Base-by-base conservation (phyloP, 2,888 invertebrate genomes). In the Alsophila aescularia region DNA sequence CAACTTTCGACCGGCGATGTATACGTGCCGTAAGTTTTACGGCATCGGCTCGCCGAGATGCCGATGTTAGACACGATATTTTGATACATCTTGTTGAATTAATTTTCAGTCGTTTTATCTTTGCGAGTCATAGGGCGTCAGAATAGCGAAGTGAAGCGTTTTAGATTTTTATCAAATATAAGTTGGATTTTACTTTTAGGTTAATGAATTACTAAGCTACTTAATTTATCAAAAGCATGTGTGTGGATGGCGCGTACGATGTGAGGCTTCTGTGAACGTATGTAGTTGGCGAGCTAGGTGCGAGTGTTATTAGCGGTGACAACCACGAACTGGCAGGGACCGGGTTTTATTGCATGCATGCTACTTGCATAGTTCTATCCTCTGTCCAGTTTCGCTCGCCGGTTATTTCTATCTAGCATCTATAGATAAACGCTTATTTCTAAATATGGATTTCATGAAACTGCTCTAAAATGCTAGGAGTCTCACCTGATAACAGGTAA, bases 31-130 rank as follows among this genome's bases (percentile, higher is more conserved):
- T 49, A 39, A 44, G 52, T 52, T 52, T 53, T 43, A 45, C 31
- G 41, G 72, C 66, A 70, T 67, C 66, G 63, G 64, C 60, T 66
- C 71, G 70, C 60, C 64, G 67, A 73, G 72, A 73, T 72, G 75
- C 73, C 72, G 72, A 70, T n/a, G n/a, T 69, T 77, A 76, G 72
- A 58, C 62, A 57, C 57, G 57, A 62, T 69, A 77, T 82, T 77
- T 80, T 80, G 74, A 82, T 79, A 81, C 77, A 77, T 77, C 72
- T 79, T 77, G 75, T 79, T 76, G 72, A 80, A 80, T 74, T 77
- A 69, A 73, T 77, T 79, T 81, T 81, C 72, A 75, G 72, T 79
- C 72, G 63, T 73, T 70, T 56, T 70, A 74, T 56, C 52, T 60
- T 45, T 44, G 80, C 79, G 78, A 79, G 70, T 70, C 71, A 73